Percentiles rank a stretch among this genome's conserved stretches.
Evolutionary conservation across 2,797 vertebrate genomes (phyloP).

Genomic region (Myoxocephalus aenaeus): DNA sequence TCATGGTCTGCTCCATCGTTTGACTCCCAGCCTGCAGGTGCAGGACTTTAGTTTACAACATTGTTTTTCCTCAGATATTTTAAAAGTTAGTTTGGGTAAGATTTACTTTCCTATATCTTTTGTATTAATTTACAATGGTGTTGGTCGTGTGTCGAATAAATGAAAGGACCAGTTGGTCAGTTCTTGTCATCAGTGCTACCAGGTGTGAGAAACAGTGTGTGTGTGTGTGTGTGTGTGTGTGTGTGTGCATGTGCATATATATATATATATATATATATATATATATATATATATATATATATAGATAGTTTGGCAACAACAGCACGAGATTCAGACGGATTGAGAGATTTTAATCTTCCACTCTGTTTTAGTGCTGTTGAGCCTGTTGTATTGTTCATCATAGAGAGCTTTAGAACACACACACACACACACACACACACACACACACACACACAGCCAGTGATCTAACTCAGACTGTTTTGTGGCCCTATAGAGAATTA

Average conservation of each 20-base stretch:
- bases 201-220: no score
- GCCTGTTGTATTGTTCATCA: constrained; percentile 26
- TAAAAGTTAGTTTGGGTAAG: not conserved
- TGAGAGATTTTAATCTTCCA: not conserved
- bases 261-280: no score
- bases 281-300: no score
- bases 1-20: constrained; percentile 29
- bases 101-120: no score
- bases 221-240: no score
- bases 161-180: not conserved
- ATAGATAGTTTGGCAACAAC: no score
- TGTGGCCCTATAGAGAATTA: constrained; percentile 60
- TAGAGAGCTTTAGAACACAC: constrained; percentile 29
- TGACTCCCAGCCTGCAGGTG: not conserved
- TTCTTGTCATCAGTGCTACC: no score
- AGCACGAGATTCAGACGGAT: not conserved
- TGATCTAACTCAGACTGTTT: constrained; percentile 42
- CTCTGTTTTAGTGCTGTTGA: not conserved
- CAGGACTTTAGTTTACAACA: constrained; percentile 8
- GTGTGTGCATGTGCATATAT: no score
- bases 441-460: not conserved
- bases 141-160: not conserved
- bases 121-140: no score
- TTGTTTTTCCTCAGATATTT: no score
- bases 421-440: constrained; percentile 1